Evolutionary conservation across 2,113 vertebrate genomes (phyloP), one percentile per base, ranked within the genome.

Genomic region (Phaethon lepturus): DNA sequence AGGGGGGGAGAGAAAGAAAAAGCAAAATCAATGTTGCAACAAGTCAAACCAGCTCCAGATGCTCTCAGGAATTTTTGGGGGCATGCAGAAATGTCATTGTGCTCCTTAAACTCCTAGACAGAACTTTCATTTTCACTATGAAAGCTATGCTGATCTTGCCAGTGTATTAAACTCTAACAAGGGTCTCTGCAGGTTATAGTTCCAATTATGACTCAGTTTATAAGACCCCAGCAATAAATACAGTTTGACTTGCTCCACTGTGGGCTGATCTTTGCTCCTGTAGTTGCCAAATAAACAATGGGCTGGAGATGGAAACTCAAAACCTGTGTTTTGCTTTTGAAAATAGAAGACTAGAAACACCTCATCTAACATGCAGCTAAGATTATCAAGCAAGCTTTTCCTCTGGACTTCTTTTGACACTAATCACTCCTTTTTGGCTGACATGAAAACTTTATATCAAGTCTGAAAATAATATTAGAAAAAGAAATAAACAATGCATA

Each of bases 81-180:
- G 49, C 68, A 82, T 86, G 20, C 45, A 93, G 86, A 87, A 95
- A 95, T 95, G 74, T 83, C 79, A 86, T 29, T 86, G 42, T 86
- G 58, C 31, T 97, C 80, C 82, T 96, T 97, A 97, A 88, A 92
- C 69, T 95, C 62, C 19, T 86, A 82, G 81, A 66, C 64, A 97
- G 88, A 49, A 80, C 86, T 69, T 90, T 95, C 3, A 58, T 96
- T 96, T 97, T 88, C 71, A 71, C 49, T 72, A 19, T 58, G 67
- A 97, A 97, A 92, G 49, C 62, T 88, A 11, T 40, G 38, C 84
- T 96, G 62, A 89, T 81, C 90, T 96, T 92, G 69, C 60, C 76
- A 97, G 90, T 93, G 50, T 72, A 95, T 97, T 97, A 96, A 97
- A 95, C 20, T 42, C 60, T 93, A 97, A 93, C 76, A 96, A 91